Percentiles rank a stretch among this genome's conserved stretches.
phyloP scores from a whole-genome alignment of 2,113 vertebrate species.

The Scatophagus argus region DNA sequence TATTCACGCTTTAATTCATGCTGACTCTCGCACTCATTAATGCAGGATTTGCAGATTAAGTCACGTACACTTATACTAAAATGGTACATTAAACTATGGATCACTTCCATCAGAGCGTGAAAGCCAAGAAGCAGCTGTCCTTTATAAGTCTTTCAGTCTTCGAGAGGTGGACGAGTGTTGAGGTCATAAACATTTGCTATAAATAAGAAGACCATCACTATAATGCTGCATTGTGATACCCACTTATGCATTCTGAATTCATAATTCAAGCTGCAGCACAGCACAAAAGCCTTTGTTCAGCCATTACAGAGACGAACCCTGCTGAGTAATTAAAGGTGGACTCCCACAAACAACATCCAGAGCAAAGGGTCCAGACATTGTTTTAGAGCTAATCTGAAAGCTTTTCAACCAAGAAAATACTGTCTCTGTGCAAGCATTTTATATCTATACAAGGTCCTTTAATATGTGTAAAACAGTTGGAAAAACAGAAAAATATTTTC shows the following conservation, averaged over 20 bases:
- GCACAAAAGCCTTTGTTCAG: conserved; percentile 54
- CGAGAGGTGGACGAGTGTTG: background rate
- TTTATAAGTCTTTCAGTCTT: conserved; percentile 14
- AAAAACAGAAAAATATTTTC: background rate
- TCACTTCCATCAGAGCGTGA: conserved; percentile 29
- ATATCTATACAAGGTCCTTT: background rate
- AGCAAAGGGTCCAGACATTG: background rate
- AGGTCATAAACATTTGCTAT: conserved; percentile 31
- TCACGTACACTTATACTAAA: conserved; percentile 30
- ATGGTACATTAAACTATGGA: conserved; percentile 9
- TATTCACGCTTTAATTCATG: conserved; percentile 68
- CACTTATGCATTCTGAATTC: conserved; percentile 55
- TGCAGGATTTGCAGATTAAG: conserved; percentile 49
- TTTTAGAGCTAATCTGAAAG: conserved; percentile 13
- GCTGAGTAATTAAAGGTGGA: conserved; percentile 57
- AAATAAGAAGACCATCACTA: conserved; percentile 23
- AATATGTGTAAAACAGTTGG: background rate
- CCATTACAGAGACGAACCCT: conserved; percentile 38
- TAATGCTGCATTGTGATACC: conserved; percentile 21
- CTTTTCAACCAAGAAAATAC: background rate
- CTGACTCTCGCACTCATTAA: conserved; percentile 48
- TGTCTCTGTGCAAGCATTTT: background rate
- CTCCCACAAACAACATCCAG: conserved; percentile 13
- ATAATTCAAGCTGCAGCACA: conserved; percentile 46
- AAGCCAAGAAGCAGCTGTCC: conserved; percentile 19